Percentiles rank a stretch among this genome's conserved stretches.
Evolutionary conservation across 2,888 invertebrate genomes (phyloP).

Genomic region (Phyllotreta striolata): DNA sequence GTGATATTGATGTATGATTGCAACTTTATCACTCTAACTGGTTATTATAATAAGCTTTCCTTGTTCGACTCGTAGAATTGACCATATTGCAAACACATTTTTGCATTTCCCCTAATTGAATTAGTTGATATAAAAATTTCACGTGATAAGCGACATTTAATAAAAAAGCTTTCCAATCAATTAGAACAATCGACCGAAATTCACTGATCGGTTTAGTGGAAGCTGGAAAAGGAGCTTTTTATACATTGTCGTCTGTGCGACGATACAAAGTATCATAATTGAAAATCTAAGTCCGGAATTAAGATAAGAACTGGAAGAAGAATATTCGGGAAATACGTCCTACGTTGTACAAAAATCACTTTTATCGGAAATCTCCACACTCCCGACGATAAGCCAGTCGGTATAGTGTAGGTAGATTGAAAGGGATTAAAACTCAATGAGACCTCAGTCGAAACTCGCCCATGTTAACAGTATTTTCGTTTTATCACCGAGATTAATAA

Average conservation of each 20-base stretch:
- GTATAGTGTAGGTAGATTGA: slow-evolving; percentile 57
- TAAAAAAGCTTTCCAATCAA: slow-evolving; percentile 3
- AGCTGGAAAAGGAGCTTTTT: not conserved
- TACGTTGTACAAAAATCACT: slow-evolving; percentile 46
- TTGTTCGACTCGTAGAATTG: no score
- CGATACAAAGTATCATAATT: slow-evolving; percentile 41
- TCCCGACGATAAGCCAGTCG: slow-evolving; percentile 55
- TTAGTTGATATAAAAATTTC: no score
- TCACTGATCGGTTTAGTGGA: slow-evolving; percentile 11
- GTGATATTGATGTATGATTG: no score
- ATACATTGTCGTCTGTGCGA: slow-evolving; percentile 15
- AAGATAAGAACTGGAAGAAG: slow-evolving; percentile 43
- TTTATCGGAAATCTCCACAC: slow-evolving; percentile 55
- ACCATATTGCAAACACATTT: no score
- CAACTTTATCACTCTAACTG: no score
- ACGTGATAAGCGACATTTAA: no score
- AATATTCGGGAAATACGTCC: slow-evolving; percentile 45
- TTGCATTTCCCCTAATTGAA: no score
- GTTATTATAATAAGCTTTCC: no score
- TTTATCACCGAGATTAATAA: no score
- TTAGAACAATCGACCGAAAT: not conserved
- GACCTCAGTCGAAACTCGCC: slow-evolving; percentile 10
- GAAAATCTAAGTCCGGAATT: slow-evolving; percentile 47
- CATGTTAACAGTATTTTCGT: no score
- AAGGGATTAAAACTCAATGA: slow-evolving; percentile 52